Evolutionary conservation across 2,113 vertebrate genomes (phyloP).

Genomic region (Ramphastos sulfuratus): DNA sequence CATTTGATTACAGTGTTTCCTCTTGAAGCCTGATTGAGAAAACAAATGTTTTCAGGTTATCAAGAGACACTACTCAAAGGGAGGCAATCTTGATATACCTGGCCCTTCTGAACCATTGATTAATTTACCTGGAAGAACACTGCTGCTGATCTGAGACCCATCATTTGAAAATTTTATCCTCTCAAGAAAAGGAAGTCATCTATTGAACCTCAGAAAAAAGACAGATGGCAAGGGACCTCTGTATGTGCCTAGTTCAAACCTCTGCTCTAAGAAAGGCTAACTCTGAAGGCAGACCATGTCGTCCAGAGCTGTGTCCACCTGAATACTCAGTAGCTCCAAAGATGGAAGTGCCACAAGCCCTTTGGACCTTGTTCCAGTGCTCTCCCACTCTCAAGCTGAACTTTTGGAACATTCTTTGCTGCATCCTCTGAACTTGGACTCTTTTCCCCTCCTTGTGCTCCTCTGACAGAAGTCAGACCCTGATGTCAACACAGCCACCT

Average conservation of each 20-base stretch:
- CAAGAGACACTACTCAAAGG: neutral
- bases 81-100: neutral
- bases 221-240: neutral
- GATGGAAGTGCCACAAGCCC: neutral
- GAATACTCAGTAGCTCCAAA: neutral
- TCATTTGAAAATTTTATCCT: neutral
- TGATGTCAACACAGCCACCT: neutral
- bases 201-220: neutral
- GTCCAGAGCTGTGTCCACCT: neutral
- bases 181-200: neutral
- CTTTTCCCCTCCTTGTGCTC: neutral
- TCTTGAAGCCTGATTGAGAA: constrained; percentile 1
- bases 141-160: neutral
- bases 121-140: neutral
- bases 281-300: neutral
- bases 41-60: neutral
- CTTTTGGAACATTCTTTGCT: neutral
- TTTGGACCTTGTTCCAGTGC: neutral
- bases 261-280: neutral
- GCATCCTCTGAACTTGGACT: too few relatives aligned
- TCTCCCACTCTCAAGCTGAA: neutral
- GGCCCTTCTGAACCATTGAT: neutral
- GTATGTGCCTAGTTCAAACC: neutral
- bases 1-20: constrained; percentile 39
- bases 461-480: accelerated